A percentile compares a stretch with the other conserved stretches of the same genome.
Conservation (phyloP, 2,797 vertebrate genomes). For the Poeciliopsis paucimaculata region DNA sequence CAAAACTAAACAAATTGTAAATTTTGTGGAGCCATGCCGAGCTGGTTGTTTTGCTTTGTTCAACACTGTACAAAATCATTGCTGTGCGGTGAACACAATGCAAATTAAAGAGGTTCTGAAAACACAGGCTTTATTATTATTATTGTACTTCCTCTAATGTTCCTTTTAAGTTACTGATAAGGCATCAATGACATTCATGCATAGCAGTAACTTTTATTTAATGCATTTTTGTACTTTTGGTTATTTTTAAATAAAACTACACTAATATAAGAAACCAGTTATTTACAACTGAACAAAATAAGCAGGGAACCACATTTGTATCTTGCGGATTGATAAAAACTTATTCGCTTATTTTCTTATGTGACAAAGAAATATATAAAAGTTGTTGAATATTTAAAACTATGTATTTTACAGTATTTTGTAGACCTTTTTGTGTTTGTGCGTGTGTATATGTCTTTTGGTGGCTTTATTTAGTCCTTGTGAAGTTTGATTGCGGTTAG, state of each 20-base stretch:
- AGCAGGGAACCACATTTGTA: neutral
- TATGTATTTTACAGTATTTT: constrained; percentile 6
- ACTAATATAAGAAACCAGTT: neutral
- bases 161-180: neutral
- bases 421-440: constrained; percentile 1
- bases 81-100: neutral
- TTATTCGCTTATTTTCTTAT: neutral
- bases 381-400: constrained; percentile 9
- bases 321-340: neutral
- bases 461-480: constrained; percentile 63
- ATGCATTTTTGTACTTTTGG: neutral
- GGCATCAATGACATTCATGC: neutral
- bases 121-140: neutral
- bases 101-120: neutral
- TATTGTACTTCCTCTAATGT: neutral
- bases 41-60: neutral
- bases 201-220: neutral
- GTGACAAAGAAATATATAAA: neutral
- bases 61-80: neutral
- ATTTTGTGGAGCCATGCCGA: neutral
- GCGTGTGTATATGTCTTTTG: constrained; percentile 6
- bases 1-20: neutral
- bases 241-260: neutral
- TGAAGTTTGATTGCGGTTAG: constrained; percentile 55
- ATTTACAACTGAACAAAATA: neutral